Conservation (phyloP, 2,888 invertebrate genomes). For the Drosophila differens region DNA sequence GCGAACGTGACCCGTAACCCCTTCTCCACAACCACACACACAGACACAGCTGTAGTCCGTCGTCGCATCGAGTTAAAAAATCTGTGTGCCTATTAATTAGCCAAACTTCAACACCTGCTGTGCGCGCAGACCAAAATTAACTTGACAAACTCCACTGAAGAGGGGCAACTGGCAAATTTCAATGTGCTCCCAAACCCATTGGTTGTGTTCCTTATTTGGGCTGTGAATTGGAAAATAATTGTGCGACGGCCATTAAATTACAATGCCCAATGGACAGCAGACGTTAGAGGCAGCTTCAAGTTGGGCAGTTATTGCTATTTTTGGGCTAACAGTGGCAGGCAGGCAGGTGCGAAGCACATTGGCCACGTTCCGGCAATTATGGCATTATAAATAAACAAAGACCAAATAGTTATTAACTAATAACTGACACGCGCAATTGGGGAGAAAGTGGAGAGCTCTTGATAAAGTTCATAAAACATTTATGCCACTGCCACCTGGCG, state of each 20-base stretch:
- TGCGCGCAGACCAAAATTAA: slow-evolving; percentile 58
- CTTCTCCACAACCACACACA: background rate
- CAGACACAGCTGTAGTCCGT: slow-evolving; percentile 26
- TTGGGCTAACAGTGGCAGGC: slow-evolving; percentile 6
- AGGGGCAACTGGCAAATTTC: slow-evolving; percentile 28
- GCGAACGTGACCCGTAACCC: slow-evolving; percentile 65
- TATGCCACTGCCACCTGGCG: slow-evolving; percentile 59
- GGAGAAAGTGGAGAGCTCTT: slow-evolving; percentile 2
- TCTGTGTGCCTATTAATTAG: slow-evolving; percentile 77
- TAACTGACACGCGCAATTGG: slow-evolving; percentile 58
- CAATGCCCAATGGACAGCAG: slow-evolving; percentile 66
- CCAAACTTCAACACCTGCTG: slow-evolving; percentile 79
- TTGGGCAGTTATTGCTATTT: slow-evolving; percentile 18
- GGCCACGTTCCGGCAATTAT: slow-evolving; percentile 71
- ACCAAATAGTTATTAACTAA: slow-evolving; percentile 77
- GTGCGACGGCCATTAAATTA: slow-evolving; percentile 76
- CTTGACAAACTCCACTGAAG: slow-evolving; percentile 56
- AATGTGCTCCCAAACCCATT: background rate
- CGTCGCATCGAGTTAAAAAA: slow-evolving; percentile 57
- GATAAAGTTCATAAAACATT: slow-evolving; percentile 63
- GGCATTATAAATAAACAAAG: slow-evolving; percentile 77
- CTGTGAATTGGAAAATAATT: slow-evolving; percentile 78
- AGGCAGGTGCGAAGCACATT: slow-evolving; percentile 56
- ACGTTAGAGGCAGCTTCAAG: slow-evolving; percentile 9
- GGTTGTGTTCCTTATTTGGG: slow-evolving; percentile 43